Percentiles rank a stretch among this genome's conserved stretches.
Conservation (phyloP, 2,113 vertebrate genomes). For the Lucifuga dentata region DNA sequence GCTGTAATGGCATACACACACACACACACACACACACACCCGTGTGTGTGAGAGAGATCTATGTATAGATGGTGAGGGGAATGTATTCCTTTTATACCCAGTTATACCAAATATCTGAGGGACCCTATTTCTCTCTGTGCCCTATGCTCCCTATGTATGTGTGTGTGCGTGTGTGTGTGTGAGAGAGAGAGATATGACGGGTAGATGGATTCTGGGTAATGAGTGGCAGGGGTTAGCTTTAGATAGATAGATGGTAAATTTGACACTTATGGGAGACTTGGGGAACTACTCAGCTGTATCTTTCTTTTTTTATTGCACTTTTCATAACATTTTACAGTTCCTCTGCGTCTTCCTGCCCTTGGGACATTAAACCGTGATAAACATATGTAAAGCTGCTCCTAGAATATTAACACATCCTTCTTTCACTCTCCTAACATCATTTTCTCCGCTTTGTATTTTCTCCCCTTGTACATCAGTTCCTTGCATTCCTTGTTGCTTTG, state of each 20-base stretch:
- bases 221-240: slow-evolving; percentile 37
- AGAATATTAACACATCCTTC: slow-evolving; percentile 30
- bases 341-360: background rate
- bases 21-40: no score
- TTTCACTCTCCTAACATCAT: slow-evolving; percentile 24
- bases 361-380: slow-evolving; percentile 22
- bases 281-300: slow-evolving; percentile 2
- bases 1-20: no score
- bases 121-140: background rate
- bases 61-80: background rate
- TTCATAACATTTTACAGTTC: slow-evolving; percentile 7
- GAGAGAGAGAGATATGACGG: slow-evolving; percentile 15
- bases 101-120: slow-evolving; percentile 2
- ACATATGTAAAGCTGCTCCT: slow-evolving; percentile 26
- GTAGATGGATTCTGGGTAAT: slow-evolving; percentile 7
- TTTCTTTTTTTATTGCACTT: slow-evolving; percentile 3
- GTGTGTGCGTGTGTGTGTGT: background rate
- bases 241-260: slow-evolving; percentile 20
- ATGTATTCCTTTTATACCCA: slow-evolving; percentile 6
- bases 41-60: background rate
- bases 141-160: background rate
- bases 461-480: background rate
- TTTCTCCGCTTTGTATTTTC: background rate
- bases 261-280: slow-evolving; percentile 11
- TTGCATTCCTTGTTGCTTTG: background rate